A percentile compares a stretch with the other conserved stretches of the same genome.
Evolutionary conservation across 2,888 invertebrate species (phyloP).

Genomic region (Ennomos erosarius): DNA sequence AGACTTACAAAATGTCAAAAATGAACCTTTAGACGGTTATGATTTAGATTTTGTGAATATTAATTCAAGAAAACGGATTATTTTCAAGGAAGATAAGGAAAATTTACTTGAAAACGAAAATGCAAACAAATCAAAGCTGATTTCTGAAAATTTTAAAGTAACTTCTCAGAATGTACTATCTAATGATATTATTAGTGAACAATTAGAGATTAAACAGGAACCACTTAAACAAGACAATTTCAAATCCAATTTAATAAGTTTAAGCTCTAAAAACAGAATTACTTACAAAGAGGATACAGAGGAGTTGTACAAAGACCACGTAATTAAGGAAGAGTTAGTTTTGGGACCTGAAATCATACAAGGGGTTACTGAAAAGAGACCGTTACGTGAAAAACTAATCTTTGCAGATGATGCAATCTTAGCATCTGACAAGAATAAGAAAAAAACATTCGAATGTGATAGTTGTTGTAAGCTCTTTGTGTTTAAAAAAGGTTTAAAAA

Average conservation of each 20-base stretch:
- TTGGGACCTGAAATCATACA: conserved; percentile 8
- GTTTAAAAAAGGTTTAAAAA: background rate
- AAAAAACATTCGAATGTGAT: background rate
- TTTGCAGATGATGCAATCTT: background rate
- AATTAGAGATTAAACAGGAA: background rate
- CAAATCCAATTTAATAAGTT: background rate
- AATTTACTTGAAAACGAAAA: background rate
- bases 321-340: conserved; percentile 6
- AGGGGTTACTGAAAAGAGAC: background rate
- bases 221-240: background rate
- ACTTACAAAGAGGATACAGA: background rate
- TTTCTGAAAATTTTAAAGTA: too few relatives aligned
- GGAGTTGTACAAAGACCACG: conserved; percentile 1
- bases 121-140: background rate
- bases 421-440: background rate
- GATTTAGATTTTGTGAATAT: background rate
- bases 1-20: background rate
- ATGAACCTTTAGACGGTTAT: background rate
- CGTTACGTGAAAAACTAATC: background rate
- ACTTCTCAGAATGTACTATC: too few relatives aligned
- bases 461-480: background rate
- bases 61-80: background rate
- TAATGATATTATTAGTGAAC: too few relatives aligned
- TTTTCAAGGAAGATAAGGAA: background rate
- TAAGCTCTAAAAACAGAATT: background rate